These are phyloP conservation scores for Ceratina calcarata DNA, from an alignment of 1,140 invertebrate species.

Conservation along the genomic window DNA sequence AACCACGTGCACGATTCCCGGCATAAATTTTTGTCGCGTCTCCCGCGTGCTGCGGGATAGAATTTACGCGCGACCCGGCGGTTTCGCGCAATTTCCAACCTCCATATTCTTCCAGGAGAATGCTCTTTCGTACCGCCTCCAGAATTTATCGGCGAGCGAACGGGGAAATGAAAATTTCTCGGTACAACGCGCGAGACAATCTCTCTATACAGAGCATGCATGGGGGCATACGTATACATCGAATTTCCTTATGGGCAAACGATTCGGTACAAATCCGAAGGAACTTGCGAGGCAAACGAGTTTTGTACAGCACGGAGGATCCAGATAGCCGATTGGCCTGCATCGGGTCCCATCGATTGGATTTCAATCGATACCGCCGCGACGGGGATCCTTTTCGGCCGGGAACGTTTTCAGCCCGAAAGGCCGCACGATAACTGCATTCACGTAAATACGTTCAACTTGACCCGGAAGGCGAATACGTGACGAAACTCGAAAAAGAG, in stretches of 20 bases:
- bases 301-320: too few relatives aligned
- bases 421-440: not conserved
- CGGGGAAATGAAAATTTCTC: slow-evolving; percentile 5
- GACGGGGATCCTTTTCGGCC: not conserved
- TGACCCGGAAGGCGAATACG: not conserved
- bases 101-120: too few relatives aligned
- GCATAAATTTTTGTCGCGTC: too few relatives aligned
- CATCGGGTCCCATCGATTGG: not conserved
- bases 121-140: too few relatives aligned
- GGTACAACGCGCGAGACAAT: too few relatives aligned
- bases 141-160: too few relatives aligned
- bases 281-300: not conserved
- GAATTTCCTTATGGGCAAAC: not conserved
- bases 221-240: too few relatives aligned
- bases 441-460: slow-evolving; percentile 3
- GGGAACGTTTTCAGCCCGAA: not conserved
- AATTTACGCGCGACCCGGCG: too few relatives aligned
- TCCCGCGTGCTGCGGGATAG: too few relatives aligned
- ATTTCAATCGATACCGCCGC: not conserved
- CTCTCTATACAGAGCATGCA: too few relatives aligned
- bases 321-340: not conserved
- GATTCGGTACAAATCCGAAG: not conserved
- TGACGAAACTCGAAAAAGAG: not conserved
- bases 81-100: not conserved
- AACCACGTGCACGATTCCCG: too few relatives aligned